Conservation (phyloP, 2,888 invertebrate species). For the Drosophila anomalata region DNA sequence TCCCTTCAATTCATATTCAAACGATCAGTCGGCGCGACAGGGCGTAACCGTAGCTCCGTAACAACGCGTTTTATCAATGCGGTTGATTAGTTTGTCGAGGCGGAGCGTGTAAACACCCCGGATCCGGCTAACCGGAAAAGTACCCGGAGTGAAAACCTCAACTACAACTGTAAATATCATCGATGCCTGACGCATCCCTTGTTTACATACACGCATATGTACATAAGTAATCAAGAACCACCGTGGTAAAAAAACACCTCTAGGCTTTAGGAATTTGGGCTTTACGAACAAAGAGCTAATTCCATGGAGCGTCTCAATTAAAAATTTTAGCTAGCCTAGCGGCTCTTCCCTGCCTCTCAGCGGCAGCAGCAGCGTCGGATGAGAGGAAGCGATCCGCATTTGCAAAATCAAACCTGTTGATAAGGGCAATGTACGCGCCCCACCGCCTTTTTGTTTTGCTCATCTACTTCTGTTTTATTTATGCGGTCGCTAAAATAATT, state of each 20-base stretch:
- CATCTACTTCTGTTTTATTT: neutral
- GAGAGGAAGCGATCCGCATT: neutral
- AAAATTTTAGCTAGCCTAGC: neutral
- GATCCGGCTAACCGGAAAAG: too few species aligned
- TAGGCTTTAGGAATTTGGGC: neutral
- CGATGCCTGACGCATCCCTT: neutral
- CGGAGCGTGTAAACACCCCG: too few species aligned
- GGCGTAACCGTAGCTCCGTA: neutral
- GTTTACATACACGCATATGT: conserved; percentile 1
- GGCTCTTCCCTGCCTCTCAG: neutral
- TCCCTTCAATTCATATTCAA: too few species aligned
- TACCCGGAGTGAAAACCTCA: too few species aligned
- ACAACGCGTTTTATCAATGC: neutral
- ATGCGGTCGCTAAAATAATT: neutral
- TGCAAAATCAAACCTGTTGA: conserved; percentile 61
- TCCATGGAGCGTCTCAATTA: neutral
- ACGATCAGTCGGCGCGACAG: conserved; percentile 1
- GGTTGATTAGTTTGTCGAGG: neutral
- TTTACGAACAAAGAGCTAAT: neutral
- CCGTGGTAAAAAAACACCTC: neutral
- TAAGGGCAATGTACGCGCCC: conserved; percentile 67
- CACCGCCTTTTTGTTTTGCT: conserved; percentile 11
- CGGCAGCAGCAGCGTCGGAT: neutral
- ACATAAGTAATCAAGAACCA: neutral
- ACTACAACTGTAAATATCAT: neutral